Base-by-base conservation (phyloP, 2,888 invertebrate species). In the Electrophaes corylata region DNA sequence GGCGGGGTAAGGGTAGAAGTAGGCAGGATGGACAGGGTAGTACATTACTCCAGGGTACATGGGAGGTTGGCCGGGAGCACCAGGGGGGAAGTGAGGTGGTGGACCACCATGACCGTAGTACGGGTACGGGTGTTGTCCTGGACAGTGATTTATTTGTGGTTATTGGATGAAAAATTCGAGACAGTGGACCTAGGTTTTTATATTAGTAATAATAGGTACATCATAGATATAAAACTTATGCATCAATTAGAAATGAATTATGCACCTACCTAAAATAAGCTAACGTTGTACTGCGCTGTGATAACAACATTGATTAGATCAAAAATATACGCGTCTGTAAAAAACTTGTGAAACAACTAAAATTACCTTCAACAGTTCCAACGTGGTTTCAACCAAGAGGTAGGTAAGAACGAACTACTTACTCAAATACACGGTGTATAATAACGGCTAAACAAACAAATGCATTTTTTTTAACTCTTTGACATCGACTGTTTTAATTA, bases 11-110 rank as follows among this genome's bases (percentile, higher is more conserved):
- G 90, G 91, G 67, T 90, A 91, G 77, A 88, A 86, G 67, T 88
- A 90, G 18, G 87, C 84, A 35, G 91, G 89, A 65, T 90, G 87
- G 54, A 89, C 79, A 19, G 91, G 91, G 67, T 89, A 89, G 76
- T 71, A 87, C 18, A 85, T 68, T 14, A 88, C 77, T 47, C 83
- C 78, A 45, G 84, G 82, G 64, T 76, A 79, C 75, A 80, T 75
- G 50, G 71, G 78, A 57, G 60, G 72, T 44, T 70, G 81, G 12
- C 44, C 49, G 39, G 67, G 66, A 41, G 70, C 76, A 45, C 71
- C 77, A 18, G 69, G 76, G 37, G 75, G 78, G 64, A 37, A 75
- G 70, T 35, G 65, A 4, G 80, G 83, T 23, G 83, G 85, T 43
- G 79, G 82, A 26, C 71, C 81, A 49, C 90, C 90, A 67, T 79